Conservation (phyloP, 2,113 vertebrate species). For the Trematocara marginatum region DNA sequence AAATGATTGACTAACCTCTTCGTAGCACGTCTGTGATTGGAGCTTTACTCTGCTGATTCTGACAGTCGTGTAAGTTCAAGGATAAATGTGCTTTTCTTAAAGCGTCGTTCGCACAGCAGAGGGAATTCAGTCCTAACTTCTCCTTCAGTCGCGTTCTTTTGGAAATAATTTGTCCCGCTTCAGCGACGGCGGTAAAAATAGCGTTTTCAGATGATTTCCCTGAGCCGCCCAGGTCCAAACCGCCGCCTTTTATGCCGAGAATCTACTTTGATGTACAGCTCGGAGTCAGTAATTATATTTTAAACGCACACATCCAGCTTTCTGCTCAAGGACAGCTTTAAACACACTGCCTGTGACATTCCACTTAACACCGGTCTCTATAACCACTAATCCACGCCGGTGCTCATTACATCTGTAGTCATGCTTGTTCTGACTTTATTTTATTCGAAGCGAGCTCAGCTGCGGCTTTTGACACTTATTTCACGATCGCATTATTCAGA, state of each 20-base stretch:
- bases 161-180: not conserved
- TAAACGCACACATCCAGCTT: not conserved
- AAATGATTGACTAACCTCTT: not conserved
- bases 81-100: not conserved
- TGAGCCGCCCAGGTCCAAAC: not conserved
- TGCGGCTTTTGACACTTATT: not conserved
- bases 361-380: not conserved
- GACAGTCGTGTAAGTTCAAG: not conserved
- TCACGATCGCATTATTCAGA: not conserved
- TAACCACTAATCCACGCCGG: not conserved
- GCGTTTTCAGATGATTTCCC: not conserved
- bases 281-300: not conserved
- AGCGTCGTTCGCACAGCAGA: not conserved
- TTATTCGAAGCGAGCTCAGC: not conserved
- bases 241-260: not conserved
- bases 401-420: not conserved
- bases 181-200: not conserved
- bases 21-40: rapidly evolving
- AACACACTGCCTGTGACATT: not conserved
- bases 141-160: not conserved
- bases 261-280: not conserved
- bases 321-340: not conserved
- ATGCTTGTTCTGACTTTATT: not conserved
- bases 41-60: not conserved
- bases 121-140: not conserved